A percentile compares a stretch with the other conserved stretches of the same genome.
phyloP scores from a whole-genome alignment of 2,113 vertebrate species.

The Tympanuchus pallidicinctus region DNA sequence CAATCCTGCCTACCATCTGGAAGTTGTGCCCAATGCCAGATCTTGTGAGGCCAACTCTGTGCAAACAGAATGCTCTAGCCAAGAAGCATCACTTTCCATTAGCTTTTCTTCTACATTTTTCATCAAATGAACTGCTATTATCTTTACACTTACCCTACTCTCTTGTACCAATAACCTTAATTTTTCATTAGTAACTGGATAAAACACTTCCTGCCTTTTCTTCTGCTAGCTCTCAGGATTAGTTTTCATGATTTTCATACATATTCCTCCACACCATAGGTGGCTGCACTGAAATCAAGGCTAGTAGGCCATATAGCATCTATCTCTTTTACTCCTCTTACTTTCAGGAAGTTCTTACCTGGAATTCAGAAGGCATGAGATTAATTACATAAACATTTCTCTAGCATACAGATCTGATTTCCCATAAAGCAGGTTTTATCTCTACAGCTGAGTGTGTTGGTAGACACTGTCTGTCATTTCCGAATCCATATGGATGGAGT shows the following conservation, averaged over 20 bases:
- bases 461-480: not conserved
- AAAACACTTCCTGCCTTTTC: not conserved
- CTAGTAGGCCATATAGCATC: not conserved
- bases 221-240: not conserved
- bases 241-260: not conserved
- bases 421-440: not conserved
- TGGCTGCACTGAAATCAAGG: not conserved
- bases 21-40: not conserved
- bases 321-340: not conserved
- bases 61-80: not conserved
- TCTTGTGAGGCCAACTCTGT: not conserved
- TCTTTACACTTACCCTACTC: not conserved
- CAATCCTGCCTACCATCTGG: not conserved
- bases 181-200: not conserved
- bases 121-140: not conserved
- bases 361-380: not conserved
- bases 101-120: not conserved
- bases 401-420: not conserved
- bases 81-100: not conserved
- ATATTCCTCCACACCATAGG: not conserved
- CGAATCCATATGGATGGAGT: not conserved
- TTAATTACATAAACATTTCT: not conserved
- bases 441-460: rapidly evolving
- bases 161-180: not conserved
- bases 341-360: not conserved